Evolutionary conservation across 1,140 invertebrate genomes (phyloP).

Genomic region (Dinothrombium tinctorium): DNA sequence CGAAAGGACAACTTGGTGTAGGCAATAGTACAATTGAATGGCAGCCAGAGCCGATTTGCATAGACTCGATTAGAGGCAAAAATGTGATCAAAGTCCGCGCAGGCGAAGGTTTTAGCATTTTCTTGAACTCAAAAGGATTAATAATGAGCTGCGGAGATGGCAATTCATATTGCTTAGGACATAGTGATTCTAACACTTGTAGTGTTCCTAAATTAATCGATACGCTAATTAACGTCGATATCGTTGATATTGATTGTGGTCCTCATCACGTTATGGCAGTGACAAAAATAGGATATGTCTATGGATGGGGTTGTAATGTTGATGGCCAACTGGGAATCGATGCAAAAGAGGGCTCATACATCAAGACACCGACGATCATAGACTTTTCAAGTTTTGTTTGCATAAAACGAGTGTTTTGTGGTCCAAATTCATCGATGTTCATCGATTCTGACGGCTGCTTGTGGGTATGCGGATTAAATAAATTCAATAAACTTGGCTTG

Average conservation of each 20-base stretch:
- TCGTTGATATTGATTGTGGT: conserved; percentile 36
- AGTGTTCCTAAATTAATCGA: conserved; percentile 37
- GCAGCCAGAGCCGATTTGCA: conserved; percentile 2
- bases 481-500: conserved; percentile 40
- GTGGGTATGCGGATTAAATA: conserved; percentile 39
- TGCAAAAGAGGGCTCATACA: conserved; percentile 25
- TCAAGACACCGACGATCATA: conserved; percentile 22
- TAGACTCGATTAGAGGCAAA: conserved; percentile 13
- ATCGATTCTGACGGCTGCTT: conserved; percentile 35
- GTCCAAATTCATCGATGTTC: conserved; percentile 36
- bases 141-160: conserved; percentile 44
- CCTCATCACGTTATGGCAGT: conserved; percentile 38
- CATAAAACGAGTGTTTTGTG: conserved; percentile 32
- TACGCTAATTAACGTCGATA: conserved; percentile 30
- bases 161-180: conserved; percentile 35
- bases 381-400: conserved; percentile 25
- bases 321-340: conserved; percentile 37
- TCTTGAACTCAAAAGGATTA: conserved; percentile 40
- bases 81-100: conserved; percentile 13
- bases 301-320: conserved; percentile 39
- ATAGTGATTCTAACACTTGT: conserved; percentile 32
- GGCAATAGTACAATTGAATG: conserved; percentile 17
- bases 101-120: conserved; percentile 28
- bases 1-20: conserved; percentile 39
- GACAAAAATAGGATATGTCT: conserved; percentile 33